Evolutionary conservation across 1,140 invertebrate species (phyloP).

Genomic region (Manduca sexta): DNA sequence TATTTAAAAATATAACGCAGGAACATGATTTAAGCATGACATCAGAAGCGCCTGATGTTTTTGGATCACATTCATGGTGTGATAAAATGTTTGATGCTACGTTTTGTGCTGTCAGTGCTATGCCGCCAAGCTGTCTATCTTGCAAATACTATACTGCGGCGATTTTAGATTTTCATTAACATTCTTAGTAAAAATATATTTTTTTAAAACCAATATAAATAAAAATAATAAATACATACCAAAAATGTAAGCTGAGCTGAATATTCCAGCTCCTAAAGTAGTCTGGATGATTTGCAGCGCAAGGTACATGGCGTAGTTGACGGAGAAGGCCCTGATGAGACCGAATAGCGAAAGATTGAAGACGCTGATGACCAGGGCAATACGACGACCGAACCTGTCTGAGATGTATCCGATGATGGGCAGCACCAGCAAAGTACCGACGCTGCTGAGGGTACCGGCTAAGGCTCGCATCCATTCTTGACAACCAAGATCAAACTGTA

Average conservation of each 20-base stretch:
- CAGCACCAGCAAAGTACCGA: slow-evolving; percentile 50
- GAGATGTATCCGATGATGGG: slow-evolving; percentile 71
- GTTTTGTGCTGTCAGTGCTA: too few species aligned
- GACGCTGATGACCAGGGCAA: slow-evolving; percentile 76
- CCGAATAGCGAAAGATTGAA: slow-evolving; percentile 72
- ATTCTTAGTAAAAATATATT: too few species aligned
- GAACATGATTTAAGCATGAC: too few species aligned
- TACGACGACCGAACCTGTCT: slow-evolving; percentile 76
- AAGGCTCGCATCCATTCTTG: slow-evolving; percentile 44
- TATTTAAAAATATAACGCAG: too few species aligned
- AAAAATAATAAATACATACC: too few species aligned
- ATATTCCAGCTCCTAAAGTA: slow-evolving; percentile 65
- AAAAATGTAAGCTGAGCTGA: slow-evolving; percentile 59
- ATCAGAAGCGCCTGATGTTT: too few species aligned
- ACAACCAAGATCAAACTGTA: slow-evolving; percentile 53
- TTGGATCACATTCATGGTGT: too few species aligned
- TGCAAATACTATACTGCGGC: too few species aligned
- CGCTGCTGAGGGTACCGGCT: slow-evolving; percentile 46
- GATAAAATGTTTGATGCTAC: too few species aligned
- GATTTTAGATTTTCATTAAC: too few species aligned
- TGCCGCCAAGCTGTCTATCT: too few species aligned
- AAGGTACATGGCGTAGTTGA: slow-evolving; percentile 78
- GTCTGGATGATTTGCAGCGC: slow-evolving; percentile 78
- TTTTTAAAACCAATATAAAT: too few species aligned
- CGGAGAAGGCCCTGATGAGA: slow-evolving; percentile 77